Conservation (phyloP, 2,888 invertebrate species). For the Parascotia fuliginaria region DNA sequence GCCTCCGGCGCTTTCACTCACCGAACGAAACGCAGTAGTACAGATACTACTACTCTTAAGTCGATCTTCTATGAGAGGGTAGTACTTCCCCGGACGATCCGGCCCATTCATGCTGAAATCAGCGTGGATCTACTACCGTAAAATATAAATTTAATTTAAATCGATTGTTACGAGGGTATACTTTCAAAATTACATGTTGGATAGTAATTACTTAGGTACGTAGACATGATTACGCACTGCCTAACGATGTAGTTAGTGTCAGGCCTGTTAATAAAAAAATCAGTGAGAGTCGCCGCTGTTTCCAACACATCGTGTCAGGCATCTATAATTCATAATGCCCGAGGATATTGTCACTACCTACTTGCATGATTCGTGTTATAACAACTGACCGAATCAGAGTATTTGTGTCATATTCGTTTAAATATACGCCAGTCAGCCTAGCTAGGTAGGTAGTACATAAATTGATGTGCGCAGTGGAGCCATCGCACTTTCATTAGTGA, state of each 20-base stretch:
- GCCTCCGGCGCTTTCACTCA: too few species aligned
- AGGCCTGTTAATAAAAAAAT: constrained; percentile 48
- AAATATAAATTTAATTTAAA: constrained; percentile 4
- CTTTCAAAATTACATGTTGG: constrained; percentile 20
- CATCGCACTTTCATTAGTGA: constrained; percentile 70
- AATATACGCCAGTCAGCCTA: constrained; percentile 41
- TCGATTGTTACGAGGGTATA: constrained; percentile 14
- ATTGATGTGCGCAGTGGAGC: constrained; percentile 53
- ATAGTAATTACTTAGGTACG: constrained; percentile 38
- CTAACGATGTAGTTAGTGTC: constrained; percentile 25
- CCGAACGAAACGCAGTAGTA: too few species aligned
- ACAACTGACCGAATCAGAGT: constrained; percentile 49
- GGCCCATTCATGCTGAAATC: too few species aligned
- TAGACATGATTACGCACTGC: constrained; percentile 31
- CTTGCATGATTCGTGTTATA: constrained; percentile 38
- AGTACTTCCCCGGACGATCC: too few species aligned
- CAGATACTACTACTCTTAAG: too few species aligned
- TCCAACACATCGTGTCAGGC: constrained; percentile 54
- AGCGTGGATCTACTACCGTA: too few species aligned
- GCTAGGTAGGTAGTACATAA: constrained; percentile 42
- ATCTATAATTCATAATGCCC: constrained; percentile 59
- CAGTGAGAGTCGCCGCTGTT: constrained; percentile 53
- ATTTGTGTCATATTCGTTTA: constrained; percentile 38
- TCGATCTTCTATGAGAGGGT: too few species aligned
- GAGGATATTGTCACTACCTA: constrained; percentile 62